phyloP scores from a whole-genome alignment of 2,113 vertebrate species.

The Anser brachyrhynchus region DNA sequence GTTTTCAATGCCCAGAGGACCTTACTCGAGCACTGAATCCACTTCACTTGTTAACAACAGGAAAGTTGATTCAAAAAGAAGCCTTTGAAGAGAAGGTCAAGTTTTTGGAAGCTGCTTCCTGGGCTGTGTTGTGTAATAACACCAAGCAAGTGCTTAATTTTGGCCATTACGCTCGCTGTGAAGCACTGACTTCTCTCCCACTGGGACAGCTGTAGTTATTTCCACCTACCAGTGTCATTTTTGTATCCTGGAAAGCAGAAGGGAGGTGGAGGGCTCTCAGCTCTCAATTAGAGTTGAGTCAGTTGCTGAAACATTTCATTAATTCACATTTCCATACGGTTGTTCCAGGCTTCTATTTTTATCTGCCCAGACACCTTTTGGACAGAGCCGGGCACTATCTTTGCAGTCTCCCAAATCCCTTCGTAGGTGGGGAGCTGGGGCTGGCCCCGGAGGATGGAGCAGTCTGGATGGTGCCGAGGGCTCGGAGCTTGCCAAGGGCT shows the following conservation, averaged over 20 bases:
- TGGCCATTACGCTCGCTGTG: conserved; percentile 5
- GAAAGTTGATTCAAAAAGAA: conserved; percentile 56
- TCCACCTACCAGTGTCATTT: conserved; percentile 69
- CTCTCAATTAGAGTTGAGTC: conserved; percentile 58
- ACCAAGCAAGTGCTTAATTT: conserved; percentile 50
- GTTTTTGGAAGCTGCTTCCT: conserved; percentile 65
- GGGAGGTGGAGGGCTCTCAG: conserved; percentile 65
- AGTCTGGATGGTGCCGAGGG: conserved; percentile 49
- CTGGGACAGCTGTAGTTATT: conserved; percentile 63
- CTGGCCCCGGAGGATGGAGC: conserved; percentile 14
- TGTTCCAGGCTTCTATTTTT: conserved; percentile 62
- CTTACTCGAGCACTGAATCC: conserved; percentile 40
- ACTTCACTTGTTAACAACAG: conserved; percentile 32
- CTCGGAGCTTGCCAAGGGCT: conserved; percentile 18
- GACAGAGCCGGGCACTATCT: conserved; percentile 46
- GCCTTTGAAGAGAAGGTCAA: conserved; percentile 70
- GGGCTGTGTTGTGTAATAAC: conserved; percentile 52
- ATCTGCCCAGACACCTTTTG: conserved; percentile 63
- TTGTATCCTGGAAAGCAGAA: conserved; percentile 77
- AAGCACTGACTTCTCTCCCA: conserved; percentile 39
- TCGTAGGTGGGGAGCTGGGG: conserved; percentile 23
- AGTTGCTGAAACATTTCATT: conserved; percentile 69
- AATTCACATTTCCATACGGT: conserved; percentile 71
- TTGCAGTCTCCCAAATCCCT: neutral
- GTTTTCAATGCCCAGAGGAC: neutral